phyloP scores from a whole-genome alignment of 2,113 vertebrate genomes.

The Lagenorhynchus albirostris region DNA sequence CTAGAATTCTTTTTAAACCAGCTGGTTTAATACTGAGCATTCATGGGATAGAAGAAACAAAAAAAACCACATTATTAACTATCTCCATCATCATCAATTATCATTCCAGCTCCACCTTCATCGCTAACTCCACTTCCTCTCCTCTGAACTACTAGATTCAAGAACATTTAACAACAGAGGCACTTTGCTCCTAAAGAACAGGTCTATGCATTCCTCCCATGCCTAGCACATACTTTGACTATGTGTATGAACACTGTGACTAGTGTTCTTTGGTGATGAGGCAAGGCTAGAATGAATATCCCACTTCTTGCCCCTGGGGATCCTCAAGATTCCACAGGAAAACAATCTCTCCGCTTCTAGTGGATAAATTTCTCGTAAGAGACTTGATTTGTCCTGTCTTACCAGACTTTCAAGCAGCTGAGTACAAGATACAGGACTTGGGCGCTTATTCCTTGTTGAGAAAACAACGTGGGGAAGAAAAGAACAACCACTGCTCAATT shows the following conservation, averaged over 20 bases:
- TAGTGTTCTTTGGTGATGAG: neutral
- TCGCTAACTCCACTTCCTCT: neutral
- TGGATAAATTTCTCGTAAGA: neutral
- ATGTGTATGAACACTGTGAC: neutral
- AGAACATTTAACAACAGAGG: neutral
- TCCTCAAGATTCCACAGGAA: neutral
- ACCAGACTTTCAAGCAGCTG: neutral
- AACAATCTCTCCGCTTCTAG: neutral
- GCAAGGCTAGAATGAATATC: neutral
- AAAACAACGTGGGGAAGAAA: constrained; percentile 7
- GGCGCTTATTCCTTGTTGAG: neutral
- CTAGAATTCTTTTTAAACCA: neutral
- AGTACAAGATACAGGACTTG: neutral
- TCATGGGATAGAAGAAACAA: neutral
- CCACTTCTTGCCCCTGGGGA: neutral
- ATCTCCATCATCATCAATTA: constrained; percentile 24
- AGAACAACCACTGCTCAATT: neutral
- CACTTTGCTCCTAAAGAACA: neutral
- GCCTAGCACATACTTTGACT: neutral
- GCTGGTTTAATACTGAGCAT: neutral
- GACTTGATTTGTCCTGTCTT: neutral
- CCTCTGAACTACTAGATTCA: neutral
- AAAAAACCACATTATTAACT: neutral
- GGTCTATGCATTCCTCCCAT: neutral
- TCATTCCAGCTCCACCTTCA: constrained; percentile 35